A percentile compares a stretch with the other conserved stretches of the same genome.
phyloP scores from a whole-genome alignment of 2,113 vertebrate species.

The Taurulus bubalis region DNA sequence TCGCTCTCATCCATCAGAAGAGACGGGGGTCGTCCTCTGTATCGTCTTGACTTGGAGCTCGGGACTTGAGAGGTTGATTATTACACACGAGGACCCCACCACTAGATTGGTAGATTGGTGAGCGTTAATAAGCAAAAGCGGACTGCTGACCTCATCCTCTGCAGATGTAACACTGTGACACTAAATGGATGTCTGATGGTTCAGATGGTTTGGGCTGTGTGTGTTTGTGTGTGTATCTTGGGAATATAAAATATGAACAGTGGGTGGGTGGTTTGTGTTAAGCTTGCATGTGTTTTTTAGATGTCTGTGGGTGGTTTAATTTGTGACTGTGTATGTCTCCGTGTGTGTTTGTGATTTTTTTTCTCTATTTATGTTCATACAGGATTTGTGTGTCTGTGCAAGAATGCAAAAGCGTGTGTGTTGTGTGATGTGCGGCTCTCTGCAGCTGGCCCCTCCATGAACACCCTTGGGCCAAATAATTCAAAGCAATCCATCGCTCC shows the following conservation, averaged over 20 bases:
- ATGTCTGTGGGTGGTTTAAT: slow-evolving; percentile 51
- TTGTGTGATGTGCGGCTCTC: slow-evolving; percentile 33
- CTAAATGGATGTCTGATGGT: slow-evolving; percentile 53
- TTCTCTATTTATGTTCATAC: not conserved
- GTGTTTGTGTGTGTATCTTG: slow-evolving; percentile 14
- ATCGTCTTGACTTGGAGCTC: slow-evolving; percentile 46
- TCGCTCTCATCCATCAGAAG: slow-evolving; percentile 32
- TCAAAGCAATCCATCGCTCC: slow-evolving; percentile 51
- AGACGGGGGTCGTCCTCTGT: slow-evolving; percentile 3
- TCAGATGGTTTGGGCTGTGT: slow-evolving; percentile 27
- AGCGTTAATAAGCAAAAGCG: slow-evolving; percentile 57
- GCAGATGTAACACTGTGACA: slow-evolving; percentile 13
- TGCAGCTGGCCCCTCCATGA: slow-evolving; percentile 44
- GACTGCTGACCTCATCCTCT: slow-evolving; percentile 54
- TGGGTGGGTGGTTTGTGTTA: slow-evolving; percentile 46
- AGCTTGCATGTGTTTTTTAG: slow-evolving; percentile 49
- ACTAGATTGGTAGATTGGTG: slow-evolving; percentile 13
- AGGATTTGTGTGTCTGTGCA: slow-evolving; percentile 1
- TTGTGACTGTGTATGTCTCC: slow-evolving; percentile 32
- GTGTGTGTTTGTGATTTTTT: slow-evolving; percentile 24
- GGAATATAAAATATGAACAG: slow-evolving; percentile 9
- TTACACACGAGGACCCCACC: slow-evolving; percentile 31
- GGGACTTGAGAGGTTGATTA: slow-evolving; percentile 36
- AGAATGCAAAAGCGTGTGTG: slow-evolving; percentile 10
- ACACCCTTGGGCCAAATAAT: slow-evolving; percentile 47